Conservation (phyloP, 2,797 vertebrate species). For the Psittacula derbiana region DNA sequence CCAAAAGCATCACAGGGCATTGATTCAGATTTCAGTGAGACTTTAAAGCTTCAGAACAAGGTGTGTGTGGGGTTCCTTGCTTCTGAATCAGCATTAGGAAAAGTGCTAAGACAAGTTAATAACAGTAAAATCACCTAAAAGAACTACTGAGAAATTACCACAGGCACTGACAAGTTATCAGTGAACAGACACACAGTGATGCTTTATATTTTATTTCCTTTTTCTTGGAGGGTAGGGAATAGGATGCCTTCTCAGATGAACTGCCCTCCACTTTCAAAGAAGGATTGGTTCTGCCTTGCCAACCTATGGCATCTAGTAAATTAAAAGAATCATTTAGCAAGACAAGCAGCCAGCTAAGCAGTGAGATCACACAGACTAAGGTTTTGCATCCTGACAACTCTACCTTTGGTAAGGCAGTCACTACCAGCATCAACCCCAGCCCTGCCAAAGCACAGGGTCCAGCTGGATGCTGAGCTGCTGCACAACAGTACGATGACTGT, state of each 20-base stretch:
- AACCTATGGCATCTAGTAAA: neutral
- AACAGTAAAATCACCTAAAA: neutral
- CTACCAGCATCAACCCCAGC: neutral
- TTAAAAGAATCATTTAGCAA: neutral
- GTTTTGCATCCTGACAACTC: neutral
- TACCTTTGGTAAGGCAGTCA: neutral
- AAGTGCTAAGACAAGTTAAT: neutral
- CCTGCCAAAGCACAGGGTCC: too few species aligned
- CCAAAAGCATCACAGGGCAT: rapidly evolving
- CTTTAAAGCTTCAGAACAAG: neutral
- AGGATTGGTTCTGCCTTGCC: neutral
- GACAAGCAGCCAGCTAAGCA: neutral
- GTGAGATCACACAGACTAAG: neutral
- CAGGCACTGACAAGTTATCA: neutral
- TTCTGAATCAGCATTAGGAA: neutral
- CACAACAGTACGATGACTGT: rapidly evolving
- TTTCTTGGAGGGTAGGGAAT: neutral
- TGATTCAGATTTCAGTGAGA: neutral
- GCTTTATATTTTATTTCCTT: neutral
- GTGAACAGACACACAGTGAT: neutral
- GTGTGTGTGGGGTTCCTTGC: neutral
- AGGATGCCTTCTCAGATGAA: neutral
- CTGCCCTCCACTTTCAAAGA: neutral
- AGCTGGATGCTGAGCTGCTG: neutral
- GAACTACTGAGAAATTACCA: neutral